phyloP scores from a whole-genome alignment of 2,113 vertebrate species.

The Struthidea cinerea region DNA sequence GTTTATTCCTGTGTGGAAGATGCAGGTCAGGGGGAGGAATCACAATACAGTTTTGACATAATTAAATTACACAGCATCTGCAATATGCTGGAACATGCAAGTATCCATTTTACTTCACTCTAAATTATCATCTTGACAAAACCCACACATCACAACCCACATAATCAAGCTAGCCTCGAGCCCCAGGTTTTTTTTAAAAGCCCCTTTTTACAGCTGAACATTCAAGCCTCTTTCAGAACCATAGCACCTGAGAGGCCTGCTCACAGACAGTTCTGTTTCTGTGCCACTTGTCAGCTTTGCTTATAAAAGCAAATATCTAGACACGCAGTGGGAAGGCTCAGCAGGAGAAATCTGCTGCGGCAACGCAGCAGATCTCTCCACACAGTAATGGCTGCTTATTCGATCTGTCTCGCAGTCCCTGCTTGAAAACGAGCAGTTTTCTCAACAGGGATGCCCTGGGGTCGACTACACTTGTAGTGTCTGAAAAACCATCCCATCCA shows the following conservation, averaged over 20 bases:
- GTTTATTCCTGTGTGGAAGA: neutral
- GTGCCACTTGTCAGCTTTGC: neutral
- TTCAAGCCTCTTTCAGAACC: neutral
- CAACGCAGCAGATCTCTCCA: neutral
- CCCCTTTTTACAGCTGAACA: neutral
- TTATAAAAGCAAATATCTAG: neutral
- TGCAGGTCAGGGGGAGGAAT: neutral
- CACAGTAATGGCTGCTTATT: neutral
- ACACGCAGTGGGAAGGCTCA: neutral
- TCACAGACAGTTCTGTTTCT: neutral
- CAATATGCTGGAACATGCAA: neutral
- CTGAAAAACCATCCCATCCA: neutral
- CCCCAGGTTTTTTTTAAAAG: neutral
- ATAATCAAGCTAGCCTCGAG: neutral
- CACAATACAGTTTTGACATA: neutral
- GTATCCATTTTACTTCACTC: neutral
- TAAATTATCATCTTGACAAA: neutral
- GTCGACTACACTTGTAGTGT: neutral
- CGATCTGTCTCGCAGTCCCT: neutral
- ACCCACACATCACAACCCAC: neutral
- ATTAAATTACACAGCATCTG: constrained; percentile 1
- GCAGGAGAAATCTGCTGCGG: neutral
- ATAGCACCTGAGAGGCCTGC: neutral
- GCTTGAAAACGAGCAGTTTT: neutral
- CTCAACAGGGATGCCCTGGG: neutral